Base-by-base conservation (phyloP, 2,797 vertebrate genomes). In the Anguilla obscura region DNA sequence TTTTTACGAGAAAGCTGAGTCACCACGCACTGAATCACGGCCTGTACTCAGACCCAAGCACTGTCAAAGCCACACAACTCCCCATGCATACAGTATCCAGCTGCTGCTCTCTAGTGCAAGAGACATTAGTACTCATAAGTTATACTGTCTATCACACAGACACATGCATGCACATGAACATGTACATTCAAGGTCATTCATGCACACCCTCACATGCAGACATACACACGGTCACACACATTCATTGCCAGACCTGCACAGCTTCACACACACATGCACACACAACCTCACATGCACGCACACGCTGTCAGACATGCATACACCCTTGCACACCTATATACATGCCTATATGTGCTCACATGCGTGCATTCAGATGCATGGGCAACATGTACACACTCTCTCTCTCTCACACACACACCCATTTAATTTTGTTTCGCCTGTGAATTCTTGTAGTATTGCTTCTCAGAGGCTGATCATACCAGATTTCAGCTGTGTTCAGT, bases 1-100 rank as follows among this genome's bases (percentile, higher is more conserved):
- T 79, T 33, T 12, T 8, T 40, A 79, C 40, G 76, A 80, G 76
- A 80, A 80, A 36, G 33, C 33, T 80, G 76, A 80, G 76, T 80
- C 76, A 80, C 21, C 40, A 4, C 18, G 24, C 36, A 16, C 76
- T 80, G 71, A 76, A 33, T 76, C 27, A 40, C 2, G 76, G n/a
- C 18, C 18, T 18, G 40, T 48, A 24, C 76, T 45, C 40, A 18
- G 76, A 45, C 14, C 21, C 36, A 48, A 48, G 18, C 76, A 21
- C 10, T 48, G 40, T 48, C 36, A 79, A 40, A 76, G 66, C n/a
- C 66, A 30, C 66, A 71, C n/a, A 27, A 30, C 66, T 27, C n/a
- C 2, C 69, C 33, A 10, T 76, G n/a, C 71, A 36, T 33, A 36
- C 16, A 21, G 18, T 45, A n/a, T 80, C 76, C 76, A 45, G 18